Percentiles rank a stretch among this genome's conserved stretches.
These are phyloP conservation scores for Paracentrotus lividus DNA, from an alignment of 53 echinoderm and acorn worm genomes.

Conservation along the genomic window DNA sequence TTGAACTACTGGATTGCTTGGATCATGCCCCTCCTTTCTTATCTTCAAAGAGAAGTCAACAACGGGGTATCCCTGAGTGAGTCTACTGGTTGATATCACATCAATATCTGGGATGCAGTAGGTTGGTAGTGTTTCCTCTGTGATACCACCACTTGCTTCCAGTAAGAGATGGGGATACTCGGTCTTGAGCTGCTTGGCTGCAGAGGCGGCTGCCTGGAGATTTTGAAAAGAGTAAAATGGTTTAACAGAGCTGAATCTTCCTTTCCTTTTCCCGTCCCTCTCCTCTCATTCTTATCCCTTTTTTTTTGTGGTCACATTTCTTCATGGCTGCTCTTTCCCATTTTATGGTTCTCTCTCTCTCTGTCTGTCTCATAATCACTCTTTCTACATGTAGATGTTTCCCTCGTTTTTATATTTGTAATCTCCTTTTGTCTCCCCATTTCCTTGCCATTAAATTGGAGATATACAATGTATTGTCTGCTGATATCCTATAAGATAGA, in stretches of 20 bases:
- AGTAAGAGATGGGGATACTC: slow-evolving; percentile 87
- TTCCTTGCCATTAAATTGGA: too few species aligned
- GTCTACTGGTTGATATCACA: slow-evolving; percentile 88
- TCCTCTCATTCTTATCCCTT: not conserved
- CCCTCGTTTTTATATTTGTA: too few species aligned
- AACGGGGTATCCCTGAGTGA: slow-evolving; percentile 92
- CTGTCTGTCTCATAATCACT: too few species aligned
- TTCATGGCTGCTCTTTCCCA: too few species aligned
- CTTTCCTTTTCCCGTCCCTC: not conserved
- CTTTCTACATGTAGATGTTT: too few species aligned
- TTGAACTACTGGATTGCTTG: slow-evolving; percentile 84
- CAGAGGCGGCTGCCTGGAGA: slow-evolving; percentile 81
- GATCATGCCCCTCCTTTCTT: slow-evolving; percentile 88
- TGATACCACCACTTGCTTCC: slow-evolving; percentile 95
- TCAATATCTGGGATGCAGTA: slow-evolving; percentile 86
- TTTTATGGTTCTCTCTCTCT: too few species aligned
- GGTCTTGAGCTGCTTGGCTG: slow-evolving; percentile 85
- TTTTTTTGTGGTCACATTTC: too few species aligned
- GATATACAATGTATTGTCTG: too few species aligned
- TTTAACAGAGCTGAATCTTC: not conserved
- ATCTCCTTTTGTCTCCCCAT: too few species aligned
- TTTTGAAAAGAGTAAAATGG: not conserved
- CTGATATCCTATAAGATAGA: too few species aligned
- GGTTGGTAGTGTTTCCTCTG: slow-evolving; percentile 74
- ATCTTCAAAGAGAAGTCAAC: slow-evolving; percentile 97